Conservation (phyloP, 2,113 vertebrate species). For the Tursiops truncatus region DNA sequence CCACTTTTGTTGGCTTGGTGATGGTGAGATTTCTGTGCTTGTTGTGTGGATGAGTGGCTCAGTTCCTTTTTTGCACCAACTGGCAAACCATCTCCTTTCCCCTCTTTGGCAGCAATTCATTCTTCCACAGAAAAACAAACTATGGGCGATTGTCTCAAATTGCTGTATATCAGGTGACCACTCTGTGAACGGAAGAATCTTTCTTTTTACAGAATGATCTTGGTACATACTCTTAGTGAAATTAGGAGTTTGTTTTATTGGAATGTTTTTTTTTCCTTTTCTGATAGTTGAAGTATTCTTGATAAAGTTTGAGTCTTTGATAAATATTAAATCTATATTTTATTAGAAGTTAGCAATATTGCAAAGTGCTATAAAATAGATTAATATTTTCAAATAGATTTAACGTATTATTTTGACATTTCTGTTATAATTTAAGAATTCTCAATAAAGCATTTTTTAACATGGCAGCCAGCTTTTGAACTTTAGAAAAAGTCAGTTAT, state of each 20-base stretch:
- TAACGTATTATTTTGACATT: background rate
- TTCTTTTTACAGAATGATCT: constrained; percentile 28
- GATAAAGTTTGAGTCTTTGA: background rate
- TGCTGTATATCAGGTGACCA: constrained; percentile 9
- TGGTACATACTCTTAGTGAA: constrained; percentile 38
- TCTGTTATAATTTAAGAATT: background rate
- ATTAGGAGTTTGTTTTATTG: background rate
- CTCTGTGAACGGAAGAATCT: background rate
- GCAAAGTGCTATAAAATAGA: background rate
- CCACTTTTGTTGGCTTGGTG: background rate
- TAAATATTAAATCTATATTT: background rate
- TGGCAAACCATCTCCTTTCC: constrained; percentile 18
- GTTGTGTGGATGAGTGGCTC: background rate
- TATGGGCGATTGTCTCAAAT: background rate
- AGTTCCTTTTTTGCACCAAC: constrained; percentile 34
- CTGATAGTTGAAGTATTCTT: background rate
- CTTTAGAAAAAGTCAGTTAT: constrained; percentile 6
- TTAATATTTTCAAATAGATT: constrained; percentile 40
- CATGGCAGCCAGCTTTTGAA: constrained; percentile 47
- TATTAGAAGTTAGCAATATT: constrained; percentile 8
- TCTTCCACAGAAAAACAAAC: constrained; percentile 37
- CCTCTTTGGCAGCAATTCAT: constrained; percentile 30
- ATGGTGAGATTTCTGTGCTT: background rate
- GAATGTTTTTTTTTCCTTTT: background rate
- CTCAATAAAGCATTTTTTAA: background rate